phyloP scores from a whole-genome alignment of 2,888 invertebrate species.

The Xestia rhomboidea region DNA sequence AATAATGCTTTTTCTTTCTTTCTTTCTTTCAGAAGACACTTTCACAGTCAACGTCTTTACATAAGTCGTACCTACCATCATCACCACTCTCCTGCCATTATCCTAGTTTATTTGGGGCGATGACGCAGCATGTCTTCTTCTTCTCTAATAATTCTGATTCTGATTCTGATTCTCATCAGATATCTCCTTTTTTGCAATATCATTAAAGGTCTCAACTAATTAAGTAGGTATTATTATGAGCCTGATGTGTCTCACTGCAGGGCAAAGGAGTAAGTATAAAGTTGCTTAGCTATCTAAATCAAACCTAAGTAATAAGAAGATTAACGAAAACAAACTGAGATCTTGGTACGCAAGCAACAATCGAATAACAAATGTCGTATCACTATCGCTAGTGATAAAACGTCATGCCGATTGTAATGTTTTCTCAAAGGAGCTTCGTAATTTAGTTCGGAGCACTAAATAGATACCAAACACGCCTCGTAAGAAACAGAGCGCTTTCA shows the following conservation, averaged over 20 bases:
- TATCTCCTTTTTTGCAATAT: not conserved
- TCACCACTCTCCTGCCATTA: not conserved
- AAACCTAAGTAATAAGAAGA: constrained; percentile 19
- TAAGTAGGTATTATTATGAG: no score
- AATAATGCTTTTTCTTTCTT: no score
- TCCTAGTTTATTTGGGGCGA: not conserved
- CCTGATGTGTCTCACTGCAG: no score
- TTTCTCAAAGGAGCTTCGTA: constrained; percentile 76
- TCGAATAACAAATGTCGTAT: constrained; percentile 65
- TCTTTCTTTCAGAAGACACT: no score
- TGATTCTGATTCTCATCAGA: no score
- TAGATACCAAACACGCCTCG: constrained; percentile 76
- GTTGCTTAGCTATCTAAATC: not conserved
- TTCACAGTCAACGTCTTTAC: not conserved
- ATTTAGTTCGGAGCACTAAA: constrained; percentile 60
- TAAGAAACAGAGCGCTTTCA: constrained; percentile 74
- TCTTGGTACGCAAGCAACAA: constrained; percentile 44
- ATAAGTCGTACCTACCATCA: not conserved
- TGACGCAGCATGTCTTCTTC: not conserved
- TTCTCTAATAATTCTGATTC: no score
- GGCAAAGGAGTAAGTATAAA: no score
- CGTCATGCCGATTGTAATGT: constrained; percentile 76
- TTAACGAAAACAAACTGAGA: constrained; percentile 36
- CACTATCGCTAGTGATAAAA: constrained; percentile 76
- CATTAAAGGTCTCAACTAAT: no score